A percentile compares a stretch with the other conserved stretches of the same genome.
phyloP scores from a whole-genome alignment of 2,797 vertebrate species.

The Galagoides demidoff region DNA sequence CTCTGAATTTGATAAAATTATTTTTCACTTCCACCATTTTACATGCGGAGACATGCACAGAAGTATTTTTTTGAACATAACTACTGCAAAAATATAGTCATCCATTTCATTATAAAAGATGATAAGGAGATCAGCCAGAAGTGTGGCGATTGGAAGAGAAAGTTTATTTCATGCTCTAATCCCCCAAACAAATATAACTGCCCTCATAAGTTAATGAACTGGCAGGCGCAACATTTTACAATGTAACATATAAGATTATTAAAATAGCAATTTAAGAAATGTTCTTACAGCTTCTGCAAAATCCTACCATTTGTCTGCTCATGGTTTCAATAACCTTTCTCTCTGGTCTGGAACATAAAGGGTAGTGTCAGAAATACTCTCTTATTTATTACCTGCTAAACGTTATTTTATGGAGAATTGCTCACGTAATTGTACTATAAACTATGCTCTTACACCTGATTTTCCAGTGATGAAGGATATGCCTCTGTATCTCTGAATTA shows the following conservation, averaged over 20 bases:
- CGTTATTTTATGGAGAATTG: slow-evolving; percentile 19
- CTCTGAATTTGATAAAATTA: background rate
- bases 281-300: background rate
- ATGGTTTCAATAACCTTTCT: background rate
- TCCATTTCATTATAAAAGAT: background rate
- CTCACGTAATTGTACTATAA: background rate
- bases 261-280: background rate
- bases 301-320: background rate
- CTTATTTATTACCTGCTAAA: background rate
- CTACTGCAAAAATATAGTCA: background rate
- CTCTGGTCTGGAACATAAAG: background rate
- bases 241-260: background rate
- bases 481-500: too few relatives aligned
- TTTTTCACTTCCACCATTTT: background rate
- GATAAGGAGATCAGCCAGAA: background rate
- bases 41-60: background rate
- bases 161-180: background rate
- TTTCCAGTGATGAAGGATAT: background rate
- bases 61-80: background rate
- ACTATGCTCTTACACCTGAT: background rate
- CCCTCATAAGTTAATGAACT: background rate
- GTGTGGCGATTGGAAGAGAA: background rate
- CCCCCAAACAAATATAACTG: background rate
- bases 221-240: background rate
- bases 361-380: background rate